Evolutionary conservation across 2,797 vertebrate species (phyloP).

Genomic region (Gobio occitaniae): DNA sequence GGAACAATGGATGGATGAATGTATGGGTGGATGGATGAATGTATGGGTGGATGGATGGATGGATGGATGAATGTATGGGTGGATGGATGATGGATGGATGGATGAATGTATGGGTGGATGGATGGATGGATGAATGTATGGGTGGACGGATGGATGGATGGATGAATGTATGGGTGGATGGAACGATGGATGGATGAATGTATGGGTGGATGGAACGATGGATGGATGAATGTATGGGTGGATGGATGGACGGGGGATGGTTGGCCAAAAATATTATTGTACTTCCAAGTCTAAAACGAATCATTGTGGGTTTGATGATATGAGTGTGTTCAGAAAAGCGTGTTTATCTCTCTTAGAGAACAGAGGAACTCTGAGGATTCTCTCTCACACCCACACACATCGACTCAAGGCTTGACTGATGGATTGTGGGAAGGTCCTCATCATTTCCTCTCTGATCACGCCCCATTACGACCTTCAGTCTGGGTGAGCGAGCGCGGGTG

Average conservation of each 20-base stretch:
- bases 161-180: rapidly evolving
- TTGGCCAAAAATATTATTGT: background rate
- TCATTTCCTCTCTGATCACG: slow-evolving; percentile 36
- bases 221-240: background rate
- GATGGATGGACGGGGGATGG: background rate
- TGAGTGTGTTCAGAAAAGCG: background rate
- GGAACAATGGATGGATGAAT: too few relatives aligned
- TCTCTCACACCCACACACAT: slow-evolving; percentile 34
- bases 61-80: too few relatives aligned
- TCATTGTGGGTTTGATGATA: background rate
- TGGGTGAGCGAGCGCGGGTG: slow-evolving; percentile 2
- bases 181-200: rapidly evolving
- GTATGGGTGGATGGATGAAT: too few relatives aligned
- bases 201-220: too few relatives aligned
- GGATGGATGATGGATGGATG: too few relatives aligned
- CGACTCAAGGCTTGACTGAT: slow-evolving; percentile 19
- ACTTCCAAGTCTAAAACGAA: background rate
- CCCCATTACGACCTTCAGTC: slow-evolving; percentile 4
- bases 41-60: too few relatives aligned
- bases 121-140: too few relatives aligned
- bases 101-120: rapidly evolving
- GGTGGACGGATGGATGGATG: rapidly evolving
- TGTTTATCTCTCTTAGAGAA: background rate
- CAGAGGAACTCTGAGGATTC: background rate
- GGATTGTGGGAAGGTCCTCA: slow-evolving; percentile 46